Evolutionary conservation across 2,113 vertebrate genomes (phyloP).

Genomic region (Chaenocephalus aceratus): DNA sequence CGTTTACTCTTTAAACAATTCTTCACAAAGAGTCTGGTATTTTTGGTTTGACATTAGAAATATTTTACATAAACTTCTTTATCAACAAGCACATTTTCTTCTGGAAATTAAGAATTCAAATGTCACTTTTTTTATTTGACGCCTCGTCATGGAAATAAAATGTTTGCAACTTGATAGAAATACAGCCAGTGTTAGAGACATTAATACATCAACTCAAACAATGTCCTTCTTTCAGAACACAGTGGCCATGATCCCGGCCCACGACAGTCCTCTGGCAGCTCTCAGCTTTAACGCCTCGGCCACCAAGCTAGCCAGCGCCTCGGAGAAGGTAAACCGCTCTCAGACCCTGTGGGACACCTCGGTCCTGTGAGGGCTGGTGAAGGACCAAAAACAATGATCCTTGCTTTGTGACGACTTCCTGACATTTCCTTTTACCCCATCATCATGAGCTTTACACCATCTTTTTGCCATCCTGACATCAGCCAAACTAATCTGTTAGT

Average conservation of each 20-base stretch:
- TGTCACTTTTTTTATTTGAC: background rate
- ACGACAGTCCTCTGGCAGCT: constrained; percentile 95
- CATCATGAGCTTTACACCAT: too few relatives aligned
- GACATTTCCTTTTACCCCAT: background rate
- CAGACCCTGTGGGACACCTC: background rate
- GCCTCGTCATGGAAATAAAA: too few relatives aligned
- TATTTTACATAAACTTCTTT: too few relatives aligned
- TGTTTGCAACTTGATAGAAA: background rate
- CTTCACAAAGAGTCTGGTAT: too few relatives aligned
- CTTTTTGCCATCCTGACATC: too few relatives aligned
- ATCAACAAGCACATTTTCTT: too few relatives aligned
- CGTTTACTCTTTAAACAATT: too few relatives aligned
- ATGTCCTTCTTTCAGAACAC: constrained; percentile 85
- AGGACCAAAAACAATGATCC: background rate
- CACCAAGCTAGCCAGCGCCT: constrained; percentile 95
- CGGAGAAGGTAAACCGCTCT: constrained; percentile 88
- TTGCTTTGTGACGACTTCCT: background rate
- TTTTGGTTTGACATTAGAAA: too few relatives aligned
- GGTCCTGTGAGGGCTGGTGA: background rate
- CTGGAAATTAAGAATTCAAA: too few relatives aligned
- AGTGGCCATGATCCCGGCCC: constrained; percentile 94
- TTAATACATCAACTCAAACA: background rate
- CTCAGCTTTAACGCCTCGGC: constrained; percentile 93
- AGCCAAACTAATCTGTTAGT: background rate
- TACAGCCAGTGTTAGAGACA: background rate